phyloP scores from a whole-genome alignment of 2,113 vertebrate species.

The Acanthisitta chloris region DNA sequence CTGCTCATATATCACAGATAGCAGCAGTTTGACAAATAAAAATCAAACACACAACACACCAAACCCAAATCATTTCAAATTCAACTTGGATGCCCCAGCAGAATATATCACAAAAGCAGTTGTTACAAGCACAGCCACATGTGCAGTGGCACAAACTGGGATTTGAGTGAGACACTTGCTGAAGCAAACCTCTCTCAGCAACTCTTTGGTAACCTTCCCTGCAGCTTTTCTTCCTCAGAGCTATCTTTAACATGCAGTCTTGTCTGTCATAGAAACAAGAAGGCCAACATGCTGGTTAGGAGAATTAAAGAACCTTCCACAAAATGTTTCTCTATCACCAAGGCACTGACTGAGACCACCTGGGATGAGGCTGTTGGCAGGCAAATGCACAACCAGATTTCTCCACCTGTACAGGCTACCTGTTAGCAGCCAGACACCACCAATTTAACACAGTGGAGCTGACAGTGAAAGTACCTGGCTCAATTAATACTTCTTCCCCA shows the following conservation, averaged over 20 bases:
- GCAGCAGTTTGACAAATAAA: neutral
- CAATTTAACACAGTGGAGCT: fast-evolving
- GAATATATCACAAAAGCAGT: neutral
- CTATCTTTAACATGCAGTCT: neutral
- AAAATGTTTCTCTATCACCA: neutral
- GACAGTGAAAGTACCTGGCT: neutral
- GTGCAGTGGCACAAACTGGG: neutral
- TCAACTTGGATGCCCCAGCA: neutral
- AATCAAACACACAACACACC: neutral
- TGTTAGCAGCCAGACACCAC: neutral
- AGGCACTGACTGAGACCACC: neutral
- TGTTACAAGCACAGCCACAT: neutral
- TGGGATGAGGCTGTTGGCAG: neutral
- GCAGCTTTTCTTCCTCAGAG: neutral
- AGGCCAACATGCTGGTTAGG: neutral
- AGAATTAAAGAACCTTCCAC: neutral
- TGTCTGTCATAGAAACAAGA: neutral
- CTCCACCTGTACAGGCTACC: neutral
- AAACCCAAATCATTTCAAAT: neutral
- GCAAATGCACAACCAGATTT: neutral
- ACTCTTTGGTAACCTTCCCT: neutral
- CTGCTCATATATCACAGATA: neutral
- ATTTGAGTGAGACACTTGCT: neutral
- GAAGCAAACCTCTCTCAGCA: neutral
- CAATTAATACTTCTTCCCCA: neutral